Conservation (phyloP, 1,140 invertebrate genomes). For the Papilio polyxenes region DNA sequence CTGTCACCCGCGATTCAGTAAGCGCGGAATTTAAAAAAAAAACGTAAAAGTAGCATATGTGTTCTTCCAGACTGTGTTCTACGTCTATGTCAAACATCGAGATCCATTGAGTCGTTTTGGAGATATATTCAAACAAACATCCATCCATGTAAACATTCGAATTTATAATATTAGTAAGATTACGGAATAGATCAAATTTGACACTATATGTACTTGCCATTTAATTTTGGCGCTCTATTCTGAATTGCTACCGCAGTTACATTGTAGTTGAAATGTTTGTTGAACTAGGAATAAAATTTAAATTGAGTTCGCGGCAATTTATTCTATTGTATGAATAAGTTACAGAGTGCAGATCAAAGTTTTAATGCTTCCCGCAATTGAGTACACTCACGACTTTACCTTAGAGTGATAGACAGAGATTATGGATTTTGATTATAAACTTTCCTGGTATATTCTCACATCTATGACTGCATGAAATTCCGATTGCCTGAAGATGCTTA, state of each 20-base stretch:
- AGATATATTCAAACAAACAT: too few species aligned
- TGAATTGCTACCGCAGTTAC: neutral
- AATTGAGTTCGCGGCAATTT: constrained; percentile 16
- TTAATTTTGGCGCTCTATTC: neutral
- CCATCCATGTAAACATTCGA: too few species aligned
- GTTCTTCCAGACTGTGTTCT: too few species aligned
- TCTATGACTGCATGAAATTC: neutral
- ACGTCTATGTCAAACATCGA: too few species aligned
- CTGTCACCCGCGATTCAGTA: too few species aligned
- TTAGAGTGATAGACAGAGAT: neutral
- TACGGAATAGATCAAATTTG: too few species aligned
- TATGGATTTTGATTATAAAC: neutral
- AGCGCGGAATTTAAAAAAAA: too few species aligned
- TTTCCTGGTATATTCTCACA: neutral
- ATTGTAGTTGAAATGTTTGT: neutral
- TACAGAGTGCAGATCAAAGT: neutral
- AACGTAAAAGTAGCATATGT: too few species aligned
- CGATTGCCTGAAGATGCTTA: neutral
- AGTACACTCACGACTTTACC: neutral
- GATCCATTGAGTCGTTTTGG: too few species aligned
- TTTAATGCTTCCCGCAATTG: neutral
- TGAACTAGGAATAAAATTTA: neutral
- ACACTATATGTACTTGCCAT: too few species aligned
- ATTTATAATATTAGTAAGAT: too few species aligned
- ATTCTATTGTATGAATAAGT: neutral